Base-by-base conservation (phyloP, 2,888 invertebrate genomes). In the Synanthedon andrenaeformis region DNA sequence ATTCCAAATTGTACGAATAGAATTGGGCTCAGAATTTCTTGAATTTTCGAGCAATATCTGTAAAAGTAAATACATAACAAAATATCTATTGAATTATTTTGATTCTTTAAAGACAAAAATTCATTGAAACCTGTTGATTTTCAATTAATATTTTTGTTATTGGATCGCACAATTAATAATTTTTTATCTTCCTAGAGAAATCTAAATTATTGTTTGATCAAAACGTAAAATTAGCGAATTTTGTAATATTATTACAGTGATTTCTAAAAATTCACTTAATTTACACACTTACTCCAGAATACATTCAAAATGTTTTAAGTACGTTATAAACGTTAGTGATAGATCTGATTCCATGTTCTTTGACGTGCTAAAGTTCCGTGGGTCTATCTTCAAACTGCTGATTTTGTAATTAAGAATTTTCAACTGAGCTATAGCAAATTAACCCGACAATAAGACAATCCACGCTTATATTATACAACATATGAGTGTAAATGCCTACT, bases 361-460 rank as follows among this genome's bases (percentile, higher is more conserved):
- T 14, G 45, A n/a, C 11, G 45, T 45, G 13, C n/a, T 14, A 0
- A 45, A 45, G 8, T 45, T 13, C 5, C 8, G 1, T n/a, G n/a
- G n/a, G 12, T 42, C 42, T 13, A 14, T 5, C 3, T 45, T 45
- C 14, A 45, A 45, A 45, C 11, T 45, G 45, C 13, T 45, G 4
- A 84, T 59, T 45, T 78, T 72, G n/a, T 61, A 56, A 45, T 76
- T 72, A 0, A 84, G 53, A 2, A 78, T 55, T 57, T 67, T 71
- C 12, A 83, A 57, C 53, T 83, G 82, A 5, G 58, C 63, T 52
- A 80, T 65, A 12, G 72, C 69, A 56, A 19, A 84, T 57, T 8
- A 83, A 54, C 0, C 85, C 84, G 54, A 72, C 67, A 11, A 76
- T 72, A 52, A 84, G 72, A 0, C 76, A 61, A 62, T 85, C 84